Conservation (phyloP, 2,888 invertebrate species). For the Gymnosoma rotundatum region DNA sequence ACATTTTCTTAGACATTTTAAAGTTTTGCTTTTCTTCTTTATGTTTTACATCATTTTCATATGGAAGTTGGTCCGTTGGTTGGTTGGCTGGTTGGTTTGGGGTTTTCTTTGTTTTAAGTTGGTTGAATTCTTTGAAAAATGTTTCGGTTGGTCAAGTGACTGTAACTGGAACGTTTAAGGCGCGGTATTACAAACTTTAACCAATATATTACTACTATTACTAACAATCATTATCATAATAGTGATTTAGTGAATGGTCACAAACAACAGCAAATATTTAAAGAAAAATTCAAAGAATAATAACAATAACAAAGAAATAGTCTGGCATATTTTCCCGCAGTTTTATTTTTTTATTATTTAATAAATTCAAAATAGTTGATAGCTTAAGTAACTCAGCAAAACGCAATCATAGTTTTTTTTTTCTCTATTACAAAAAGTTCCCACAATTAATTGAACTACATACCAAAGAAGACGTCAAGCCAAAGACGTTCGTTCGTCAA, state of each 20-base stretch:
- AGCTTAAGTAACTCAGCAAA: constrained; percentile 39
- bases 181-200: constrained; percentile 60
- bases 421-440: constrained; percentile 50
- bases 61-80: constrained; percentile 32
- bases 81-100: constrained; percentile 38
- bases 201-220: constrained; percentile 42
- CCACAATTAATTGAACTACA: constrained; percentile 68
- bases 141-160: constrained; percentile 82
- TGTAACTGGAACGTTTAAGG: constrained; percentile 79
- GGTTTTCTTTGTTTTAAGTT: constrained; percentile 58
- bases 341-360: constrained; percentile 41
- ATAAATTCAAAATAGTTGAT: constrained; percentile 44
- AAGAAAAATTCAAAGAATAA: constrained; percentile 28
- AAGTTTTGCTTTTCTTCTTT: background rate
- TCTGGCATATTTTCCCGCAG: constrained; percentile 25
- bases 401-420: constrained; percentile 41
- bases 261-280: constrained; percentile 33
- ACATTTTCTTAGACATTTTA: constrained; percentile 50
- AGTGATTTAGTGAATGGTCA: constrained; percentile 67
- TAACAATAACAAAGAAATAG: constrained; percentile 2
- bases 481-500: background rate
- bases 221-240: constrained; percentile 62
- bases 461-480: constrained; percentile 41
- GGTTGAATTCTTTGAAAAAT: constrained; percentile 76
- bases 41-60: constrained; percentile 51